These are phyloP conservation scores for Montipora capitata DNA, from an alignment of 92 coral and sea anemone genomes.

Conservation along the genomic window DNA sequence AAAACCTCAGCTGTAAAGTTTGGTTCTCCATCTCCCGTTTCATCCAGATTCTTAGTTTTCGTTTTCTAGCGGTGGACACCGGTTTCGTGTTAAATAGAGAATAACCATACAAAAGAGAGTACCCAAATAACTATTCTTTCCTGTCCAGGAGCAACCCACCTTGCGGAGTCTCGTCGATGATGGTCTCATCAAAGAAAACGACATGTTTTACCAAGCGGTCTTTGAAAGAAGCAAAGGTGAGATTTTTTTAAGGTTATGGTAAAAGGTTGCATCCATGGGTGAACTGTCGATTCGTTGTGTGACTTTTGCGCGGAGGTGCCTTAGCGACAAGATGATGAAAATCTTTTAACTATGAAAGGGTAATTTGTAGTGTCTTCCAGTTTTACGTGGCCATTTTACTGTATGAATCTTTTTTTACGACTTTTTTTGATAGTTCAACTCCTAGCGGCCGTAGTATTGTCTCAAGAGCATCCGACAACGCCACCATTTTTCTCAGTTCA, in stretches of 20 bases:
- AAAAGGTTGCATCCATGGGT: neutral
- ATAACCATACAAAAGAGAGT: neutral
- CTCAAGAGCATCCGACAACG: conserved; percentile 89
- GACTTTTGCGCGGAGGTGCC: too few relatives aligned
- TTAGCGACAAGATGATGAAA: too few relatives aligned
- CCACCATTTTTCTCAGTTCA: conserved; percentile 84
- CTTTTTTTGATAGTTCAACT: conserved; percentile 26
- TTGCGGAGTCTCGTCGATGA: conserved; percentile 65
- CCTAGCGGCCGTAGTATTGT: conserved; percentile 76
- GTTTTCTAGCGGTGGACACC: too few relatives aligned
- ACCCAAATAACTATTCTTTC: neutral
- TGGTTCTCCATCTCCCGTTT: too few relatives aligned
- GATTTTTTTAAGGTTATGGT: neutral
- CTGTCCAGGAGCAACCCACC: conserved; percentile 79
- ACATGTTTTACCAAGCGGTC: conserved; percentile 87
- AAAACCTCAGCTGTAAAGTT: too few relatives aligned
- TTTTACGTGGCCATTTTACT: too few relatives aligned
- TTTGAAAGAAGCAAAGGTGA: conserved; percentile 85
- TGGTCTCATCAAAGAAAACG: conserved; percentile 83
- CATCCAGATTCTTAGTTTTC: too few relatives aligned
- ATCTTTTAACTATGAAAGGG: too few relatives aligned
- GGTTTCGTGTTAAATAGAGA: too few relatives aligned
- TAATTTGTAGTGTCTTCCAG: too few relatives aligned
- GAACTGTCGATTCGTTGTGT: too few relatives aligned
- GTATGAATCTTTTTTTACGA: neutral